phyloP scores from a whole-genome alignment of 2,888 invertebrate genomes.

The Mechanitis messenoides region DNA sequence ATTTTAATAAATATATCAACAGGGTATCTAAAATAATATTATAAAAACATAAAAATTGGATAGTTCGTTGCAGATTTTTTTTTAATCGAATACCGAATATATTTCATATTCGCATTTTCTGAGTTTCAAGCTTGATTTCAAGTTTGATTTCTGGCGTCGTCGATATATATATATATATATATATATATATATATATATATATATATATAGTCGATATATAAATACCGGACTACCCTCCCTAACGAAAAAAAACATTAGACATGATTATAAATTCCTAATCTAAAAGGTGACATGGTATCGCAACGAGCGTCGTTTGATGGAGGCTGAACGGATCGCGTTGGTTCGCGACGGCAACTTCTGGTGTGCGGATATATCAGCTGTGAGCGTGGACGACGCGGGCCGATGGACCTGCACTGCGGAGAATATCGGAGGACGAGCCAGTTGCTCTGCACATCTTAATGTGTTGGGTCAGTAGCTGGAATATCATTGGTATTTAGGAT shows the following conservation, averaged over 20 bases:
- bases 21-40: too few relatives aligned
- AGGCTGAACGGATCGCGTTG: conserved; percentile 84
- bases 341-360: conserved; percentile 91
- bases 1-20: too few relatives aligned
- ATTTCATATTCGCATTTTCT: too few relatives aligned
- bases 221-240: too few relatives aligned
- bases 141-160: too few relatives aligned
- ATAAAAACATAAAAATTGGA: too few relatives aligned
- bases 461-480: conserved; percentile 78
- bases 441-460: conserved; percentile 85
- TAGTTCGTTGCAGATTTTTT: too few relatives aligned
- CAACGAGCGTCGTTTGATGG: conserved; percentile 85
- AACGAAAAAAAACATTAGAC: background rate
- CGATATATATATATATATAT: too few relatives aligned
- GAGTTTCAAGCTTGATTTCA: too few relatives aligned
- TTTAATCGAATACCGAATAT: too few relatives aligned
- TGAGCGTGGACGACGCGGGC: conserved; percentile 88
- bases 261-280: background rate
- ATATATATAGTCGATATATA: too few relatives aligned
- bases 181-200: too few relatives aligned
- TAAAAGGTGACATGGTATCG: conserved; percentile 90
- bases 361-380: conserved; percentile 89
- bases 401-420: conserved; percentile 90
- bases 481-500: background rate
- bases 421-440: conserved; percentile 84